phyloP scores from a whole-genome alignment of 2,797 vertebrate species.

The Heteromormyrus szaboi region DNA sequence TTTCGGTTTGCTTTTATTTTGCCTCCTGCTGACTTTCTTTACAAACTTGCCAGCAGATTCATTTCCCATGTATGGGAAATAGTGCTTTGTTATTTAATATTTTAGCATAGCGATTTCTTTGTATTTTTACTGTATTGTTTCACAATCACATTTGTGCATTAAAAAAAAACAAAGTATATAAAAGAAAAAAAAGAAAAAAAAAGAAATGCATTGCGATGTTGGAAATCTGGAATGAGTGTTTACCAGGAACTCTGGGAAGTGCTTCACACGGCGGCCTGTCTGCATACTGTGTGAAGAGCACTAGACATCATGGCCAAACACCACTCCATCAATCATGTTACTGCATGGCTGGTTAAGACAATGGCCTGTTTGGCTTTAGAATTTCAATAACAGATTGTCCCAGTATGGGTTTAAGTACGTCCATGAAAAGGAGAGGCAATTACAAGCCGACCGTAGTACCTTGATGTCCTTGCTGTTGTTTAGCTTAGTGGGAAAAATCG shows the following conservation, averaged over 20 bases:
- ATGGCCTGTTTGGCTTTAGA: background rate
- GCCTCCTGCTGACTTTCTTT: background rate
- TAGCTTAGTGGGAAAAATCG: background rate
- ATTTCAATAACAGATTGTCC: background rate
- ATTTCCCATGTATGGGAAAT: background rate
- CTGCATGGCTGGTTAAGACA: background rate
- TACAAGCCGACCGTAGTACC: background rate
- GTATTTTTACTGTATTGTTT: background rate
- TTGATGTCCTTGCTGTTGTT: background rate
- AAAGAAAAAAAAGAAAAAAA: background rate
- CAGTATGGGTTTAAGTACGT: background rate
- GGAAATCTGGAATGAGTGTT: background rate
- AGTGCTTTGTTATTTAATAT: background rate
- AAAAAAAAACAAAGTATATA: background rate
- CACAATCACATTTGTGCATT: background rate
- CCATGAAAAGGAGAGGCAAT: background rate
- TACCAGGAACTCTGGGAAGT: background rate
- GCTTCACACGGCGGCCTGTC: background rate
- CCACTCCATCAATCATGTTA: background rate
- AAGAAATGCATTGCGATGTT: background rate
- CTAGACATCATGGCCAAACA: background rate
- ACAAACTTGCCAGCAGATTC: background rate
- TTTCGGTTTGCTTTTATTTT: background rate
- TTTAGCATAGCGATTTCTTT: background rate
- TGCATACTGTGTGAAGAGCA: background rate